phyloP scores from a whole-genome alignment of 2,113 vertebrate species.

The Pomatorhinus ruficollis region DNA sequence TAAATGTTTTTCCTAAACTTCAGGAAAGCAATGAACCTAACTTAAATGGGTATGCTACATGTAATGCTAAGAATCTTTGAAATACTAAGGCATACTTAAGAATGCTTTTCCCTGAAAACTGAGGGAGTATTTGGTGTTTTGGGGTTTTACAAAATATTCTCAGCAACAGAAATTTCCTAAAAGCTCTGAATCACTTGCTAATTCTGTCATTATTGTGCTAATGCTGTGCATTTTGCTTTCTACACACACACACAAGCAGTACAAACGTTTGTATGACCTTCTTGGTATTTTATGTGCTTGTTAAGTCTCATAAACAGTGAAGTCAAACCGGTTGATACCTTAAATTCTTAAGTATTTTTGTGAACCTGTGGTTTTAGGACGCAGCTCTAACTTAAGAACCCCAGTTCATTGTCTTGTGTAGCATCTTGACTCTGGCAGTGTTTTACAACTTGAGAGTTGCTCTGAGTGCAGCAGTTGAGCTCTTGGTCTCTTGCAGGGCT shows the following conservation, averaged over 20 bases:
- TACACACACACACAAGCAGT: too few species aligned
- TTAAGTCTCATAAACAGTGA: neutral
- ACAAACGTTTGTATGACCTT: neutral
- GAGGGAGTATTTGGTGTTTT: neutral
- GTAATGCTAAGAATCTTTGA: neutral
- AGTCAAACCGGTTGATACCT: neutral
- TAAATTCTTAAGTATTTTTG: neutral
- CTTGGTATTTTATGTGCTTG: neutral
- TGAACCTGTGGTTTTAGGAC: neutral
- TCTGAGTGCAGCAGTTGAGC: neutral
- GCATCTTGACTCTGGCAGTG: neutral
- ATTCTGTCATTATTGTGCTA: neutral
- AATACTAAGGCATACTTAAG: neutral
- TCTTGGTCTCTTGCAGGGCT: slow-evolving; percentile 72
- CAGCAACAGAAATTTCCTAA: neutral
- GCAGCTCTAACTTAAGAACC: neutral
- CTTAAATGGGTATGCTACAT: neutral
- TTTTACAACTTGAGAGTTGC: neutral
- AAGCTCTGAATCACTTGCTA: neutral
- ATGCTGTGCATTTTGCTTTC: neutral
- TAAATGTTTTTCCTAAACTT: neutral
- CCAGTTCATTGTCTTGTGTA: neutral
- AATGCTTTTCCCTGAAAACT: neutral
- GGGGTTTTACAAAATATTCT: neutral
- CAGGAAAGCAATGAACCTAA: neutral